These are phyloP conservation scores for Syngnathus typhle DNA, from an alignment of 2,113 vertebrate genomes.

Conservation along the genomic window DNA sequence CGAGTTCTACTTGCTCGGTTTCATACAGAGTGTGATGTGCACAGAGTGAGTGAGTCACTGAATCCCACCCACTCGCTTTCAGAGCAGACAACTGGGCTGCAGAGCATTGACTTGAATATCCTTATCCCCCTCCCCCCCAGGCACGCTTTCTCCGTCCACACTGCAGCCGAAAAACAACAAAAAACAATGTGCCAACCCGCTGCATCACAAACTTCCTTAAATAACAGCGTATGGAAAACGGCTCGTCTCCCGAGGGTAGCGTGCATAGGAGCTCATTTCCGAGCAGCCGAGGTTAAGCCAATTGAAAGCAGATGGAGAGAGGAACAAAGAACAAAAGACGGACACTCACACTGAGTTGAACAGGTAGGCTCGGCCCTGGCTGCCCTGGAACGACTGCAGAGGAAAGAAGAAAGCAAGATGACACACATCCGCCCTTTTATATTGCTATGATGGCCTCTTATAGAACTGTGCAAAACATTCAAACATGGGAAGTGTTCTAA, in stretches of 20 bases:
- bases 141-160: slow-evolving; percentile 12
- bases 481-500: neutral
- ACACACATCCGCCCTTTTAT: slow-evolving; percentile 7
- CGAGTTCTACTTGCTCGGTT: neutral
- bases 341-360: slow-evolving; percentile 93
- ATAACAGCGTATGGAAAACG: slow-evolving; percentile 5
- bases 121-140: slow-evolving; percentile 18
- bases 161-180: slow-evolving; percentile 2
- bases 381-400: slow-evolving; percentile 89
- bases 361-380: slow-evolving; percentile 89
- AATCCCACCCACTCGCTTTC: slow-evolving; percentile 36
- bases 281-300: slow-evolving; percentile 1
- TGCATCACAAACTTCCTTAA: slow-evolving; percentile 1
- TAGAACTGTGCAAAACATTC: neutral
- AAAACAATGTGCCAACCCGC: slow-evolving; percentile 5
- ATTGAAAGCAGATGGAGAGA: slow-evolving; percentile 4
- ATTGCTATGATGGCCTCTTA: neutral
- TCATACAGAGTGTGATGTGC: slow-evolving; percentile 16
- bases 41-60: slow-evolving; percentile 32
- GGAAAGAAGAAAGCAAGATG: slow-evolving; percentile 18
- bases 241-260: slow-evolving; percentile 13
- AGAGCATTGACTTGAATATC: slow-evolving; percentile 23
- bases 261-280: slow-evolving; percentile 1
- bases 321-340: slow-evolving; percentile 9
- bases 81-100: slow-evolving; percentile 17